Conservation (phyloP, 1,140 invertebrate species). For the Batillaria attramentaria region DNA sequence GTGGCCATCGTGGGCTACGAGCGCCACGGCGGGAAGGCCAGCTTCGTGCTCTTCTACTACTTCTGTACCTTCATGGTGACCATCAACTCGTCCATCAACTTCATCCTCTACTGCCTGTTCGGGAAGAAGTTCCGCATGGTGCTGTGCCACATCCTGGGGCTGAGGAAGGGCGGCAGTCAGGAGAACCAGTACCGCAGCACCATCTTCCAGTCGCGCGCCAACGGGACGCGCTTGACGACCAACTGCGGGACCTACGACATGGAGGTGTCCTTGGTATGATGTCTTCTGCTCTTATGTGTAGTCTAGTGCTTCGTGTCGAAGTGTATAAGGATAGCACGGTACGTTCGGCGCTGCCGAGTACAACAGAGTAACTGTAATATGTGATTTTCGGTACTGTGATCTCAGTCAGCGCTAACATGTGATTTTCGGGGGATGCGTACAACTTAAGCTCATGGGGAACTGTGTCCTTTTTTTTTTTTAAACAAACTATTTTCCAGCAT, state of each 20-base stretch:
- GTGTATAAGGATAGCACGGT: too few species aligned
- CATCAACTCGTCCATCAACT: constrained; percentile 80
- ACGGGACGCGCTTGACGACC: constrained; percentile 24
- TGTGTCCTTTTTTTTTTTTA: too few species aligned
- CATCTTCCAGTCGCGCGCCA: constrained; percentile 34
- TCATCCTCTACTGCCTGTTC: constrained; percentile 88
- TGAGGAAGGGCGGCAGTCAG: constrained; percentile 32
- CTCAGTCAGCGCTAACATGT: too few species aligned
- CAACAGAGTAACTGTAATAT: too few species aligned
- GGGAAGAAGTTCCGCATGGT: constrained; percentile 95
- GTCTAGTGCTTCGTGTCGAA: too few species aligned
- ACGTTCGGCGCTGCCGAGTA: too few species aligned
- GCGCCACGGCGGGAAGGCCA: constrained; percentile 73
- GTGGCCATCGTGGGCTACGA: constrained; percentile 72
- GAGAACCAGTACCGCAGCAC: constrained; percentile 42
- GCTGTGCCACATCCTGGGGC: constrained; percentile 89
- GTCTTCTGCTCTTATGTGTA: too few species aligned
- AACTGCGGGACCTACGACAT: constrained; percentile 40
- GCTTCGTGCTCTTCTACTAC: constrained; percentile 77
- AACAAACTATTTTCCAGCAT: too few species aligned
- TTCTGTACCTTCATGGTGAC: constrained; percentile 82
- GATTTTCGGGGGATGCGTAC: too few species aligned
- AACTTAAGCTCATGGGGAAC: too few species aligned
- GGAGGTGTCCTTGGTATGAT: constrained; percentile 47
- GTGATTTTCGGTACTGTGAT: too few species aligned